Conservation (phyloP, 2,888 invertebrate species). For the Phragmatobia fuliginosa region DNA sequence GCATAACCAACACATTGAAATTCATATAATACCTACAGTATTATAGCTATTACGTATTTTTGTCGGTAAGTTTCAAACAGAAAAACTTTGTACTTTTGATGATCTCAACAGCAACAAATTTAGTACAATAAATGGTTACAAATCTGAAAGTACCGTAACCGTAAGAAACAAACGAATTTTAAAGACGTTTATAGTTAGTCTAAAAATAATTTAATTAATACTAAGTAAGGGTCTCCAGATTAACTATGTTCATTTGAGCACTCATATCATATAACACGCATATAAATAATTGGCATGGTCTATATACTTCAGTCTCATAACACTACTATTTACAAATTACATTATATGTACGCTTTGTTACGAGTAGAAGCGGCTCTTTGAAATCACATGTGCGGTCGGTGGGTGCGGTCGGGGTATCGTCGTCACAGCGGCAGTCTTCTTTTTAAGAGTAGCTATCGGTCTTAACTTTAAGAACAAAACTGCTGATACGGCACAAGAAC, state of each 20-base stretch:
- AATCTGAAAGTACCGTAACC: conserved; percentile 35
- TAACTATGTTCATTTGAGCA: conserved; percentile 69
- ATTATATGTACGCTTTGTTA: conserved; percentile 78
- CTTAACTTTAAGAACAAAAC: conserved; percentile 93
- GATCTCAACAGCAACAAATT: background rate
- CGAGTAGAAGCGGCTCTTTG: conserved; percentile 90
- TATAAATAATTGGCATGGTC: conserved; percentile 78
- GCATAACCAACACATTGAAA: background rate
- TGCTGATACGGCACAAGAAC: conserved; percentile 94
- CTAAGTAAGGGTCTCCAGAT: conserved; percentile 51
- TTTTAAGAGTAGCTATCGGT: conserved; percentile 88
- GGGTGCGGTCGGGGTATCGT: conserved; percentile 82
- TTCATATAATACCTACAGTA: background rate
- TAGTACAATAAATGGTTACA: background rate
- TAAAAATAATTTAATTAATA: conserved; percentile 48
- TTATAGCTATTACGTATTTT: background rate
- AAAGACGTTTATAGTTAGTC: conserved; percentile 61
- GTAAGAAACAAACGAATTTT: conserved; percentile 60
- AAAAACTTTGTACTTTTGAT: background rate
- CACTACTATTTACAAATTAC: conserved; percentile 85
- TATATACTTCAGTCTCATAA: conserved; percentile 85
- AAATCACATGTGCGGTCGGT: conserved; percentile 78
- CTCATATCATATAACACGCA: conserved; percentile 67
- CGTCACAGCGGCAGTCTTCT: conserved; percentile 83
- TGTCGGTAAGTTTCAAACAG: background rate